Evolutionary conservation across 2,797 vertebrate species (phyloP).

Genomic region (Hippoglossus hippoglossus): DNA sequence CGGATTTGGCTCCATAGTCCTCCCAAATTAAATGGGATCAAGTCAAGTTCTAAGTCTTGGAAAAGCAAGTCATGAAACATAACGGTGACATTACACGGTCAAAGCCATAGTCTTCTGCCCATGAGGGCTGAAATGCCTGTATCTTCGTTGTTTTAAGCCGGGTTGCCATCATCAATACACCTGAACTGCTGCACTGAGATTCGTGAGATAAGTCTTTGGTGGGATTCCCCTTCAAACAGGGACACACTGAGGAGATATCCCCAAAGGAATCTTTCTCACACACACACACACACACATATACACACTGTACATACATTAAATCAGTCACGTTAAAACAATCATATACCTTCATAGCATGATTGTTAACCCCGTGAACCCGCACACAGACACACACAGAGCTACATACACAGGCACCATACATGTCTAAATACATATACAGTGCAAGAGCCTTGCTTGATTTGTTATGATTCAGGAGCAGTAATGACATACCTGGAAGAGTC

Average conservation of each 20-base stretch:
- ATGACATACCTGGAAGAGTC: slow-evolving; percentile 69
- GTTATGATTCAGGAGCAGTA: slow-evolving; percentile 66
- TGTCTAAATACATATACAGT: slow-evolving; percentile 69
- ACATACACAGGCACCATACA: slow-evolving; percentile 60
- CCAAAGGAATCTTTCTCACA: slow-evolving; percentile 8
- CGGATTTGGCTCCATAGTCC: no score
- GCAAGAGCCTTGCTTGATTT: slow-evolving; percentile 46
- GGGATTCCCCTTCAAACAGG: slow-evolving; percentile 18
- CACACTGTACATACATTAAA: slow-evolving; percentile 34
- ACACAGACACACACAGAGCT: slow-evolving; percentile 27
- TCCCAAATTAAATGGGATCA: not conserved
- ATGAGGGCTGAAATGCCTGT: no score
- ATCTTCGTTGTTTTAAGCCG: no score
- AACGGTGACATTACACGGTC: not conserved
- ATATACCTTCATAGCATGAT: slow-evolving; percentile 49
- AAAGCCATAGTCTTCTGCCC: no score
- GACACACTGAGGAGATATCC: slow-evolving; percentile 4
- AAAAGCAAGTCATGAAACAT: not conserved
- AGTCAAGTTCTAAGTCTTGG: not conserved
- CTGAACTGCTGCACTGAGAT: no score
- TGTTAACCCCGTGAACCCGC: slow-evolving; percentile 36
- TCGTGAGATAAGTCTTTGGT: not conserved
- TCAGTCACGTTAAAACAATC: slow-evolving; percentile 49
- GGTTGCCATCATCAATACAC: no score
- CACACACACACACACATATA: slow-evolving; percentile 10